Conservation (phyloP, 2,797 vertebrate species). For the Phrynocephalus vlangalii region DNA sequence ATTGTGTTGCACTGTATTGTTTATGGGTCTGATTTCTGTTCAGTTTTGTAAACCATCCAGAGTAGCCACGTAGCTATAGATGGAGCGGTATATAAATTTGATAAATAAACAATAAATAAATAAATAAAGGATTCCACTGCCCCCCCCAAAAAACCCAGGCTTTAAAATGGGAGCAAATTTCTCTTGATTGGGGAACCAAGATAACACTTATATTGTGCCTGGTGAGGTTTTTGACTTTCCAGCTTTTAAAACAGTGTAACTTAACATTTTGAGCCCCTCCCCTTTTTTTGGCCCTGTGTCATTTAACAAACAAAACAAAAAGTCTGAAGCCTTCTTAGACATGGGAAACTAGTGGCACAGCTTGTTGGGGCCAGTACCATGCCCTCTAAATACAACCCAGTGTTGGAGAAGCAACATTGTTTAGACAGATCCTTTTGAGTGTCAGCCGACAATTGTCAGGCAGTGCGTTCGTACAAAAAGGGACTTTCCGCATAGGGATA, state of each 20-base stretch:
- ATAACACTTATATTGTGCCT: not conserved
- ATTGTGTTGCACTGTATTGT: too few species aligned
- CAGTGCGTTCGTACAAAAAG: not conserved
- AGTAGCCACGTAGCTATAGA: too few species aligned
- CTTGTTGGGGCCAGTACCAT: not conserved
- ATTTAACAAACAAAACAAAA: not conserved
- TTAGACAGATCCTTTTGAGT: conserved; percentile 14
- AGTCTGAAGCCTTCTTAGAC: not conserved
- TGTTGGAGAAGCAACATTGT: conserved; percentile 2
- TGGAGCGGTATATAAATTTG: too few species aligned
- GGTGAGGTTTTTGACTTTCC: not conserved
- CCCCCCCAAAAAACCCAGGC: not conserved
- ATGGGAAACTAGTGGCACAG: not conserved
- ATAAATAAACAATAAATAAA: too few species aligned
- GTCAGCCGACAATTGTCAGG: not conserved
- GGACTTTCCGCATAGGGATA: not conserved
- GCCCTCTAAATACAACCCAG: not conserved
- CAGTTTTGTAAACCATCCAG: too few species aligned
- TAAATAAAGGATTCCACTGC: too few species aligned
- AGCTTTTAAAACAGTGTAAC: not conserved
- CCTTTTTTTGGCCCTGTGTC: not conserved
- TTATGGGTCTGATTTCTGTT: too few species aligned
- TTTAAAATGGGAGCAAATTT: not conserved
- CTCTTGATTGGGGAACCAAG: not conserved
- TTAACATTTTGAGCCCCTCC: not conserved